Conservation (phyloP, 2,113 vertebrate species). For the Lynx canadensis region DNA sequence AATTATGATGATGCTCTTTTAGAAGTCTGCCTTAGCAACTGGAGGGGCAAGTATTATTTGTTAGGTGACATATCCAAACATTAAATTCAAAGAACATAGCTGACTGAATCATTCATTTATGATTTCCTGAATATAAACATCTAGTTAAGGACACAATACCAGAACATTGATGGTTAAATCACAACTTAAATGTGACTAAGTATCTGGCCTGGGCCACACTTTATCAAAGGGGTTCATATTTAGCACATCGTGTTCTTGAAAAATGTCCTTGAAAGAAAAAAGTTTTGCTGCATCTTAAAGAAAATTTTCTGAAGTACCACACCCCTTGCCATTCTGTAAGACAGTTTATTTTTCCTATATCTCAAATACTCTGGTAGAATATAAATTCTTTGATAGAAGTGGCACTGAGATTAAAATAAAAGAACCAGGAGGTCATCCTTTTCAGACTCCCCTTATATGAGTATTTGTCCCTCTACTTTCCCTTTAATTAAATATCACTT, state of each 20-base stretch:
- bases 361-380: neutral
- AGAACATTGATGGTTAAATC: neutral
- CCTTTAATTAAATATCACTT: neutral
- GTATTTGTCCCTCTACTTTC: neutral
- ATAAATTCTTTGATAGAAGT: neutral
- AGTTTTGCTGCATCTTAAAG: neutral
- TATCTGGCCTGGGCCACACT: neutral
- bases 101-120: neutral
- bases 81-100: neutral
- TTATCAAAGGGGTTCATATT: neutral
- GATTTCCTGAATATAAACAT: slow-evolving; percentile 10
- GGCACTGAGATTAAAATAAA: neutral
- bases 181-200: neutral
- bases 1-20: slow-evolving; percentile 10
- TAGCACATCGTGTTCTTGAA: neutral
- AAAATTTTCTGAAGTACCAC: neutral
- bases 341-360: neutral
- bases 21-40: neutral
- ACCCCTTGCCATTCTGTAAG: neutral
- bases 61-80: neutral
- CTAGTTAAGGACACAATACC: neutral
- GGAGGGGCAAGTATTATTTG: neutral
- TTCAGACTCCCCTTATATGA: neutral
- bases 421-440: neutral
- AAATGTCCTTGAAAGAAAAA: neutral